Conservation (phyloP, 1,140 invertebrate species). For the Drosophila takahashii region DNA sequence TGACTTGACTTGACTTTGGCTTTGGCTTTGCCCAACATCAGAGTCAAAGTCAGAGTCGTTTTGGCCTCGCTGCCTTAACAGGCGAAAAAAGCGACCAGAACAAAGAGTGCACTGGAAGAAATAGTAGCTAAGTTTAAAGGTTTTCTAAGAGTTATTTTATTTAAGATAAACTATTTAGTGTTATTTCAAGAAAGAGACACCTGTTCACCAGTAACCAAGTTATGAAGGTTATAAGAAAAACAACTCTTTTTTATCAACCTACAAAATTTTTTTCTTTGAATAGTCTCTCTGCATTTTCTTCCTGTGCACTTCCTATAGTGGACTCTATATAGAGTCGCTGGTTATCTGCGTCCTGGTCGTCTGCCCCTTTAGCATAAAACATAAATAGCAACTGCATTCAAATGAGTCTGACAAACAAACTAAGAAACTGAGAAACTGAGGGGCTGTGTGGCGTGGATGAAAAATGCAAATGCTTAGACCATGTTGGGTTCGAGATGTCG, state of each 20-base stretch:
- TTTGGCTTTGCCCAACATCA: conserved; percentile 36
- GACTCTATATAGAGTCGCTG: conserved; percentile 1
- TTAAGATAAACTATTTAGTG: too few relatives aligned
- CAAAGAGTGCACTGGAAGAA: conserved; percentile 1
- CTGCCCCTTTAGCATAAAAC: conserved; percentile 79
- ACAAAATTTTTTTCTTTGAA: neutral
- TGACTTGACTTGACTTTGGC: conserved; percentile 17
- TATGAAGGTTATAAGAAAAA: too few relatives aligned
- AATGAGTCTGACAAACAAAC: conserved; percentile 80
- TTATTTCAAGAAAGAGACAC: too few relatives aligned
- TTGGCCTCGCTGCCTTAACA: conserved; percentile 45
- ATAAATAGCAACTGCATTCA: conserved; percentile 82
- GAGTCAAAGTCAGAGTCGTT: conserved; percentile 31
- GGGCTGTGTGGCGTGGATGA: conserved; percentile 24
- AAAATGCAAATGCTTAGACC: conserved; percentile 54
- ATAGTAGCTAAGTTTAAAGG: neutral
- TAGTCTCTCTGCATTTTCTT: neutral
- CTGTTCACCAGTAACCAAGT: neutral
- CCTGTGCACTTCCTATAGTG: neutral
- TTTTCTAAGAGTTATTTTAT: neutral
- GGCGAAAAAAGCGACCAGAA: conserved; percentile 21
- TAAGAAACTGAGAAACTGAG: conserved; percentile 8
- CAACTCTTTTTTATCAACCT: too few relatives aligned
- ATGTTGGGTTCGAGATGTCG: conserved; percentile 40
- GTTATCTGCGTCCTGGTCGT: conserved; percentile 52